Conservation (phyloP, 2,113 vertebrate genomes). For the Caretta caretta region DNA sequence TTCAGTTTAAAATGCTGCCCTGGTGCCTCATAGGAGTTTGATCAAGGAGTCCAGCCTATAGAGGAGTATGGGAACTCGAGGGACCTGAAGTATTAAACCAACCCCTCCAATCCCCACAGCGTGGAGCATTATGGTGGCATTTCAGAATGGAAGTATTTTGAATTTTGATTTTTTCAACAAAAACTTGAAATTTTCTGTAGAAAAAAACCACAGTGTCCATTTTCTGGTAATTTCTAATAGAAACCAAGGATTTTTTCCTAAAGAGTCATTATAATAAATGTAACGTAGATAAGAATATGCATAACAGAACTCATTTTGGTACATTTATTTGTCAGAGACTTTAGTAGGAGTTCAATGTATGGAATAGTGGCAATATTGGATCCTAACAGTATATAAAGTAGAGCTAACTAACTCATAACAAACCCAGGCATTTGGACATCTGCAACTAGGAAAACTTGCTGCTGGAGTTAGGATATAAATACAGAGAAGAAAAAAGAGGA, state of each 20-base stretch:
- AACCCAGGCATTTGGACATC: neutral
- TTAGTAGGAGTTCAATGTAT: neutral
- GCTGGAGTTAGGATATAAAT: neutral
- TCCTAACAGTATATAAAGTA: neutral
- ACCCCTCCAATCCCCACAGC: too few relatives aligned
- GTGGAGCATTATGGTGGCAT: neutral
- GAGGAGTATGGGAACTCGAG: neutral
- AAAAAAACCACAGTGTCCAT: neutral
- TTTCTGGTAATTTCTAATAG: neutral
- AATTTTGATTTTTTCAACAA: neutral
- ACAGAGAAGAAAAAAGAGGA: conserved; percentile 12
- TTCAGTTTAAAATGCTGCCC: neutral
- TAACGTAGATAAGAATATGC: fast-evolving
- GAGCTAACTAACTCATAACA: neutral
- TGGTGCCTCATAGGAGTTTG: neutral
- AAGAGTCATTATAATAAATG: neutral
- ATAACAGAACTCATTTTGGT: neutral
- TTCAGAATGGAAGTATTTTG: neutral
- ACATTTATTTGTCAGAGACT: neutral
- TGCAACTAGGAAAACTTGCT: conserved; percentile 1
- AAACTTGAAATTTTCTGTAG: neutral
- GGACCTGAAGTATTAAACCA: neutral
- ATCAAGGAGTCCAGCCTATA: neutral
- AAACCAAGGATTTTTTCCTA: neutral
- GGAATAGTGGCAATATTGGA: neutral